Evolutionary conservation across 2,797 vertebrate species (phyloP).

Genomic region (Apodemus agrarius): DNA sequence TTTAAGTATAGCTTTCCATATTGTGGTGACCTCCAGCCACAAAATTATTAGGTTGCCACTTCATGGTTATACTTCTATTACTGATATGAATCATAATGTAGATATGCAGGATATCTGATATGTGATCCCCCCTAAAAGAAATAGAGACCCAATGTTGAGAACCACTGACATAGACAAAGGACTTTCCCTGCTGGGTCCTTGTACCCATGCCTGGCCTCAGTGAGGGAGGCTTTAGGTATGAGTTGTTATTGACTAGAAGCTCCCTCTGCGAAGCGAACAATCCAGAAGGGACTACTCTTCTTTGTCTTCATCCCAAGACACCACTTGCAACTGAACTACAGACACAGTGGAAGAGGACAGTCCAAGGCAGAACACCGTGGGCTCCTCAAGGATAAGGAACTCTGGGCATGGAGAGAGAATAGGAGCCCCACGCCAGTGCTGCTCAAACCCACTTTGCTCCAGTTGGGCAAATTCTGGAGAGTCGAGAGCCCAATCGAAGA

Average conservation of each 20-base stretch:
- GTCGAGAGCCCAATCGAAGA: background rate
- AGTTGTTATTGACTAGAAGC: background rate
- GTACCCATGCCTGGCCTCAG: background rate
- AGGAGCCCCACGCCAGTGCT: background rate
- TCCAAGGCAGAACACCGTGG: background rate
- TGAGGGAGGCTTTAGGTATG: background rate
- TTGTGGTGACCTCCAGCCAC: background rate
- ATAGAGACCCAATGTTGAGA: background rate
- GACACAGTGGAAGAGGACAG: too few relatives aligned
- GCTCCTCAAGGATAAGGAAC: background rate
- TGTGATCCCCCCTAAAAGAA: background rate
- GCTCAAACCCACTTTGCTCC: background rate
- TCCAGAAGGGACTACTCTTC: background rate
- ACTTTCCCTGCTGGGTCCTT: background rate
- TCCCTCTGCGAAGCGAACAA: background rate
- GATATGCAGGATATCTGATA: background rate
- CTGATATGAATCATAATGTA: background rate
- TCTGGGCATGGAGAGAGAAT: background rate
- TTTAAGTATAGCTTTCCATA: background rate
- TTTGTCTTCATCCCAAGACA: background rate
- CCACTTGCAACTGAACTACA: background rate
- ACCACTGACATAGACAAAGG: background rate
- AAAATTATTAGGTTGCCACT: background rate
- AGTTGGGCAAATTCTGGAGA: background rate
- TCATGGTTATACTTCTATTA: background rate